phyloP scores from a whole-genome alignment of 2,888 invertebrate species.

The Prosopocoilus inquinatus region DNA sequence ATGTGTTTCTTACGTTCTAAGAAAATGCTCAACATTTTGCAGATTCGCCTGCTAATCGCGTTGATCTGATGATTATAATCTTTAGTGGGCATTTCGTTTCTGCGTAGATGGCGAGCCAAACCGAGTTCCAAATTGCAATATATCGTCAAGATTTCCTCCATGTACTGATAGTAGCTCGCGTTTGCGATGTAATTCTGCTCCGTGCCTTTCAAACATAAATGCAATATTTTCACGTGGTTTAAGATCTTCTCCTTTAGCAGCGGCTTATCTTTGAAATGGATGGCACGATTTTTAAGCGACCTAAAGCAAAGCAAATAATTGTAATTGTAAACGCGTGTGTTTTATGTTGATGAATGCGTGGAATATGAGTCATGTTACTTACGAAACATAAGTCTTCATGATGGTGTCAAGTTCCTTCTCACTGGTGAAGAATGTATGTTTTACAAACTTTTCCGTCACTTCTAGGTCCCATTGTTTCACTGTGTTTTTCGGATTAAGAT shows the following conservation, averaged over 20 bases:
- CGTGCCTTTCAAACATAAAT: conserved; percentile 29
- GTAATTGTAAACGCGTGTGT: no score
- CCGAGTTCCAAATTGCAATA: conserved; percentile 34
- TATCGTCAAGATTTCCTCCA: conserved; percentile 35
- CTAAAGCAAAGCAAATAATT: conserved; percentile 27
- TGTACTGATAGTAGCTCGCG: conserved; percentile 32
- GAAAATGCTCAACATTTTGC: conserved; percentile 28
- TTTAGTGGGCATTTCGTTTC: conserved; percentile 21
- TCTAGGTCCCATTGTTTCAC: conserved; percentile 30
- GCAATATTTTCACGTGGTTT: conserved; percentile 32
- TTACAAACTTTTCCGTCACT: conserved; percentile 26
- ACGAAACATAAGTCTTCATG: conserved; percentile 34
- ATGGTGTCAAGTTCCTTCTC: conserved; percentile 27
- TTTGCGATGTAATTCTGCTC: conserved; percentile 22
- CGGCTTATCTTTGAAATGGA: conserved; percentile 26
- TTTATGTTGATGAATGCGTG: background rate
- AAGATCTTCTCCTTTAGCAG: conserved; percentile 26
- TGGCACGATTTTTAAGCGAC: conserved; percentile 28
- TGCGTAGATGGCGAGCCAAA: conserved; percentile 25
- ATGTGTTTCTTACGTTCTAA: conserved; percentile 32
- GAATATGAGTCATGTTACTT: conserved; percentile 16
- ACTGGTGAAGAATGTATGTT: conserved; percentile 23
- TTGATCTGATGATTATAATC: conserved; percentile 22
- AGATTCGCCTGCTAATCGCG: conserved; percentile 24
- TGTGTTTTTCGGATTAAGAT: background rate